These are phyloP conservation scores for Acipenser ruthenus DNA, from an alignment of 2,797 vertebrate species.

Conservation along the genomic window DNA sequence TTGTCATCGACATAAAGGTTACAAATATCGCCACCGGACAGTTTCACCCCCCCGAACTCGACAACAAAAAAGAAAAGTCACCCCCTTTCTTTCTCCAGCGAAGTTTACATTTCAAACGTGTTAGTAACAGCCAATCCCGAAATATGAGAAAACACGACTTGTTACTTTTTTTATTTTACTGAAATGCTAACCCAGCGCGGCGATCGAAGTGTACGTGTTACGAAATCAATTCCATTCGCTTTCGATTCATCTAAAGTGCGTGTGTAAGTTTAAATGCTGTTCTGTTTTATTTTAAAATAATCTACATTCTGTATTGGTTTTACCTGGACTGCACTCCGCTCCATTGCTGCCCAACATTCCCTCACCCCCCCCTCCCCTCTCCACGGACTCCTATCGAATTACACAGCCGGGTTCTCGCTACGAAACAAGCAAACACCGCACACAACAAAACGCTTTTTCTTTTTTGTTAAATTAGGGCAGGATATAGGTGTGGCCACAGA, in stretches of 20 bases:
- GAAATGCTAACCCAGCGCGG: conserved; percentile 12
- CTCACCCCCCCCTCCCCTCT: conserved; percentile 27
- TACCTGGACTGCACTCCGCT: conserved; percentile 74
- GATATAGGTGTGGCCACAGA: conserved; percentile 65
- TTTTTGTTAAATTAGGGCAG: conserved; percentile 48
- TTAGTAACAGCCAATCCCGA: conserved; percentile 55
- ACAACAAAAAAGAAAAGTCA: conserved; percentile 42
- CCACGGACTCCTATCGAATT: conserved; percentile 54
- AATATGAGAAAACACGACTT: conserved; percentile 22
- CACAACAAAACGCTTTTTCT: conserved; percentile 27
- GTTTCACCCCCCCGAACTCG: too few relatives aligned
- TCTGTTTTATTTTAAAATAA: conserved; percentile 36
- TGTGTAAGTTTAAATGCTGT: background rate
- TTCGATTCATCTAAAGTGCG: conserved; percentile 19
- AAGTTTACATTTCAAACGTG: conserved; percentile 29
- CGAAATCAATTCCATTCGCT: conserved; percentile 19
- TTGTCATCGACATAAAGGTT: too few relatives aligned
- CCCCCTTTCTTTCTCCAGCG: conserved; percentile 21
- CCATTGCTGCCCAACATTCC: conserved; percentile 74
- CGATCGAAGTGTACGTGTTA: conserved; percentile 14
- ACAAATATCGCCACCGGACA: too few relatives aligned
- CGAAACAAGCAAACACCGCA: conserved; percentile 55
- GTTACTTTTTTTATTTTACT: conserved; percentile 20
- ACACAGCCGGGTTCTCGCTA: conserved; percentile 66
- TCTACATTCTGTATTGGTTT: conserved; percentile 42